Evolutionary conservation across 2,888 invertebrate genomes (phyloP), one percentile per base, ranked within the genome.

Genomic region (Idaea biselata): DNA sequence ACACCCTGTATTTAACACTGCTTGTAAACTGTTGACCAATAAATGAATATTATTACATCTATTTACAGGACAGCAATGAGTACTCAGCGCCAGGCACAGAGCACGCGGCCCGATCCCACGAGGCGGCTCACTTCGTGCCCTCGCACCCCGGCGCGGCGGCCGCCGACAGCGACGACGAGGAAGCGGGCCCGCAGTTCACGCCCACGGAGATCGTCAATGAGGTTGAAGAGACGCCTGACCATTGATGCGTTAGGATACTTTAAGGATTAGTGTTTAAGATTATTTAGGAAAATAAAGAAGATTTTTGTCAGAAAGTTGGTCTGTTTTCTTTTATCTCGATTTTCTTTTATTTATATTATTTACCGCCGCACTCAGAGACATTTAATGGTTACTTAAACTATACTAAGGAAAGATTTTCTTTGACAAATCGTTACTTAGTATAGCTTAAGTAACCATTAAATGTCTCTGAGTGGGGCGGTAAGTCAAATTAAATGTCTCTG

Each of bases 121-220:
- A 89, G 63, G 94, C 95, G 25, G 67, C 68, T 55, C 76, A 72
- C 66, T 93, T 94, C 74, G 93, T 94, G 61, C 93, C 95, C 0
- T 91, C 93, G 57, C 95, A 96, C 89, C 95, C 96, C 58, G 96
- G 95, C 56, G 95, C 95, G 33, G 94, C 94, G 66, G 93, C 93
- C 0, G 95, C 93, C 1, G 95, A 95, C 75, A 94, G 94, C 74
- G 94, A 95, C 75, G 94, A 94, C 68, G 94, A 94, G 0, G 83
- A 81, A 16, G 32, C 68, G 16, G 59, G 75, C 16, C 54, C 44
- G 16, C 62, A 60, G n/a, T 91, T 91, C 81, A 80, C 82, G 57
- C 88, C 90, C 70, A 87, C 89, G 0, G 81, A 88, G 17, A 94
- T 94, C 65, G 86, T 93, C 63, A 94, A 94, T 76, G 94, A 94